Conservation (phyloP, 2,797 vertebrate genomes). For the Anomalospiza imberbis region DNA sequence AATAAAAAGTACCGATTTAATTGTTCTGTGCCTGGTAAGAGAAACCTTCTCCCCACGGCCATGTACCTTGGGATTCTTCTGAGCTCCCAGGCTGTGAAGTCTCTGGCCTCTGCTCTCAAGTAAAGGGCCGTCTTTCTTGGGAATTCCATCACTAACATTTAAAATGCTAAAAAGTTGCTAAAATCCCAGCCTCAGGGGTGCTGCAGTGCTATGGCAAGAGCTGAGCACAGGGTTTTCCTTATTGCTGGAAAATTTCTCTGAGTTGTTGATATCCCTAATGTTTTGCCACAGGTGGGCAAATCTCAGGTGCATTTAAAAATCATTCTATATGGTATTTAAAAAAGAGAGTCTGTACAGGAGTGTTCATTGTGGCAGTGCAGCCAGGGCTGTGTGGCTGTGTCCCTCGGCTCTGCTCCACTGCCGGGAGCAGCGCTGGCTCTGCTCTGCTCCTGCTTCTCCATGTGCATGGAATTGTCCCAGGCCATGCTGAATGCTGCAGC, state of each 20-base stretch:
- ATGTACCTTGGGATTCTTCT: not conserved
- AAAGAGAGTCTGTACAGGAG: too few species aligned
- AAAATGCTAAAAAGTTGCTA: not conserved
- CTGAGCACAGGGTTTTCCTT: not conserved
- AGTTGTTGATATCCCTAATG: not conserved
- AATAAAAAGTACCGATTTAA: not conserved
- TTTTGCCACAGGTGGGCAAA: not conserved
- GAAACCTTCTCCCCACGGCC: not conserved
- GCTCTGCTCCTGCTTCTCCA: not conserved
- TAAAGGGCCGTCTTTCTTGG: not conserved
- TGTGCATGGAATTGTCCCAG: not conserved
- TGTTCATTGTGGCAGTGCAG: not conserved
- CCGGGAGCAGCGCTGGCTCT: too few species aligned
- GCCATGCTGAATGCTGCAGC: not conserved
- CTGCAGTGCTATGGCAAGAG: not conserved
- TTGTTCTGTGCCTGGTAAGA: not conserved
- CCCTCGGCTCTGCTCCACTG: not conserved
- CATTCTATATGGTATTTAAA: not conserved
- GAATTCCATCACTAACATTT: not conserved
- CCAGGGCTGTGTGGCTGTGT: not conserved
- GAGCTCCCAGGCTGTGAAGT: not conserved
- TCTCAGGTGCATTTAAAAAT: not conserved
- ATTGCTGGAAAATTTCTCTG: not conserved
- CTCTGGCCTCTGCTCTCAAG: not conserved
- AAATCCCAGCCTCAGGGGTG: not conserved